Evolutionary conservation across 2,113 vertebrate genomes (phyloP).

Genomic region (Spheniscus mendiculus): DNA sequence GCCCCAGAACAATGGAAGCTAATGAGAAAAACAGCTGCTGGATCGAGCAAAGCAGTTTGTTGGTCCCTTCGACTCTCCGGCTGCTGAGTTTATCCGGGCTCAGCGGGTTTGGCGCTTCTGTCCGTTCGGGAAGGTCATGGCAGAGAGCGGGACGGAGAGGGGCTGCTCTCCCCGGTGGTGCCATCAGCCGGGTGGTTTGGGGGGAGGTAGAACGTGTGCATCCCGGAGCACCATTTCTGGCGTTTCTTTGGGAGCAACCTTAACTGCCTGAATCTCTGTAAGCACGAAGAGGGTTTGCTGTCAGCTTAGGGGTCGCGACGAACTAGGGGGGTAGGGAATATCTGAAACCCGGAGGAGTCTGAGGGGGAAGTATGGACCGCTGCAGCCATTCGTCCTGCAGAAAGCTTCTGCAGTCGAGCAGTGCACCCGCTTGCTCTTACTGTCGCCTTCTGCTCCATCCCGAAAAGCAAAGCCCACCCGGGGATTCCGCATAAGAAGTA

Average conservation of each 20-base stretch:
- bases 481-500: neutral
- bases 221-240: neutral
- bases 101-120: neutral
- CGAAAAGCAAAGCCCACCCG: neutral
- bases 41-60: neutral
- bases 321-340: neutral
- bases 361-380: neutral
- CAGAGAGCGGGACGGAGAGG: neutral
- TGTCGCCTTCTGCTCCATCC: neutral
- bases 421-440: neutral
- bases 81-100: neutral
- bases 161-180: neutral
- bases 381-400: constrained; percentile 19
- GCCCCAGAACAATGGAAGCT: neutral
- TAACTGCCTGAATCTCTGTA: neutral
- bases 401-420: constrained; percentile 22
- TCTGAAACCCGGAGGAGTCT: neutral
- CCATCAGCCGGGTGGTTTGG: neutral
- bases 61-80: neutral
- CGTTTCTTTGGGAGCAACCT: neutral
- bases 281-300: neutral
- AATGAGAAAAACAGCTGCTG: constrained; percentile 28
- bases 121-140: constrained; percentile 33
- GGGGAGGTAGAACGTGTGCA: neutral
- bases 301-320: neutral